Percentiles rank a stretch among this genome's conserved stretches.
Conservation (phyloP, 2,888 invertebrate species). For the Pycnomerus fuliginosus region DNA sequence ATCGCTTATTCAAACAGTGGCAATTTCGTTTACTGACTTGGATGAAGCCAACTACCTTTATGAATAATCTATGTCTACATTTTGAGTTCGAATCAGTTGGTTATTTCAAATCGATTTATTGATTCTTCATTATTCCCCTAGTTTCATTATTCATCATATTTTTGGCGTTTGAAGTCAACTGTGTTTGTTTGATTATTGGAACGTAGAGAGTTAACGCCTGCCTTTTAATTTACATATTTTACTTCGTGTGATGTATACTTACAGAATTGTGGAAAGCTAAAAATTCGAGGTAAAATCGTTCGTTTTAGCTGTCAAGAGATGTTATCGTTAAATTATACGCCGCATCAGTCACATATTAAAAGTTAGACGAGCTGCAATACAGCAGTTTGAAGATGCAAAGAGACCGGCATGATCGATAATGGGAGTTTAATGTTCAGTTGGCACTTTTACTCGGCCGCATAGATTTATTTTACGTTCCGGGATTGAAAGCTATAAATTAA, state of each 20-base stretch:
- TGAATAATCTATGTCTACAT: too few relatives aligned
- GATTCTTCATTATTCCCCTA: constrained; percentile 20
- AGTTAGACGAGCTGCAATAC: too few relatives aligned
- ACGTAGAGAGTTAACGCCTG: constrained; percentile 8
- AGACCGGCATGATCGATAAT: background rate
- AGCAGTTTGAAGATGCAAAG: too few relatives aligned
- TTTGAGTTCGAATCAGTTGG: too few relatives aligned
- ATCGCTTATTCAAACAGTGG: too few relatives aligned
- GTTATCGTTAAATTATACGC: too few relatives aligned
- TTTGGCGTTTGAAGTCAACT: constrained; percentile 17
- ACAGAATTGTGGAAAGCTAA: too few relatives aligned
- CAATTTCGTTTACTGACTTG: too few relatives aligned
- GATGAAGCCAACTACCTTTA: too few relatives aligned
- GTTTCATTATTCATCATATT: constrained; percentile 23
- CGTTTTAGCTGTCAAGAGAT: too few relatives aligned
- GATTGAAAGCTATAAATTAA: constrained; percentile 18
- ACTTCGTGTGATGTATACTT: constrained; percentile 5
- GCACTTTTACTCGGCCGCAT: constrained; percentile 9
- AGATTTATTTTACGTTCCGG: constrained; percentile 13
- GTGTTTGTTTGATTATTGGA: constrained; percentile 18
- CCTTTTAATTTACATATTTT: constrained; percentile 20
- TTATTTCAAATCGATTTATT: constrained; percentile 14
- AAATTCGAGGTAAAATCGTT: too few relatives aligned
- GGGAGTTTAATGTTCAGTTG: background rate
- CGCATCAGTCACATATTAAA: too few relatives aligned